phyloP scores from a whole-genome alignment of 2,113 vertebrate species.

The Strigops habroptila region DNA sequence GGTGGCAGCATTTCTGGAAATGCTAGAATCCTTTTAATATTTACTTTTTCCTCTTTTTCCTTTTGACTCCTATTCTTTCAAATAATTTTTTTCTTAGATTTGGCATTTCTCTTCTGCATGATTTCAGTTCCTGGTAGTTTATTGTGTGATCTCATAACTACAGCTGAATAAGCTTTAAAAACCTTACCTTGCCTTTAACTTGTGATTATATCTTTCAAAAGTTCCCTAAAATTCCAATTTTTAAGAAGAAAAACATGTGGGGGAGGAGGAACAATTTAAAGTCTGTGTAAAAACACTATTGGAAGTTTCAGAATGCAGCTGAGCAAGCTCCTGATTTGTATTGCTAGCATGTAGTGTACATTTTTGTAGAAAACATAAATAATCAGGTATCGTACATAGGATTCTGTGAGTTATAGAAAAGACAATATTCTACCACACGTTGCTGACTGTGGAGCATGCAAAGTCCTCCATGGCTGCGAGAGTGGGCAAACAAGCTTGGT shows the following conservation, averaged over 20 bases:
- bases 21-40: background rate
- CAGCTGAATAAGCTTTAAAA: conserved; percentile 47
- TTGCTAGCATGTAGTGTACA: background rate
- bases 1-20: background rate
- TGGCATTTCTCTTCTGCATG: conserved; percentile 9
- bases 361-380: background rate
- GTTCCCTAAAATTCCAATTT: background rate
- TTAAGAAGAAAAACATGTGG: background rate
- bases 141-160: conserved; percentile 1
- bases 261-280: background rate
- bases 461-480: background rate
- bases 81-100: background rate
- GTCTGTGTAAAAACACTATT: background rate
- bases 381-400: background rate
- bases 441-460: background rate
- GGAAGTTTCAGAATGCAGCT: background rate
- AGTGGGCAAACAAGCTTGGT: background rate
- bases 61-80: background rate
- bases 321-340: background rate
- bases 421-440: accelerated
- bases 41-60: background rate
- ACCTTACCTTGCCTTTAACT: background rate
- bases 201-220: conserved; percentile 12
- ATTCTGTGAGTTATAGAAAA: background rate
- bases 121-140: conserved; percentile 38